Evolutionary conservation across 2,888 invertebrate species (phyloP).

Genomic region (Bibio marci): DNA sequence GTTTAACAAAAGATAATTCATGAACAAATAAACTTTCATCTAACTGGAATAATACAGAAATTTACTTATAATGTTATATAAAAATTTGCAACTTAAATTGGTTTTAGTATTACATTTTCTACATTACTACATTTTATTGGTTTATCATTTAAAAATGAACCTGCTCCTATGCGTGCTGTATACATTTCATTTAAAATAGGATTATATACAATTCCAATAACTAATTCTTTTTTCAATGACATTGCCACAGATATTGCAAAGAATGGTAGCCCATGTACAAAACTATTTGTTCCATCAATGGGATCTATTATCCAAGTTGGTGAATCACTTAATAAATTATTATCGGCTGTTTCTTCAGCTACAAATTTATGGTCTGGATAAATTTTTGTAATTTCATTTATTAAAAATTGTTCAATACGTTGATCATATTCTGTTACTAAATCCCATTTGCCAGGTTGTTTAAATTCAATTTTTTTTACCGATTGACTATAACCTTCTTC

Average conservation of each 20-base stretch:
- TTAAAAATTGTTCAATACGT: conserved; percentile 53
- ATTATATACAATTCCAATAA: conserved; percentile 57
- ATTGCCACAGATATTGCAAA: conserved; percentile 51
- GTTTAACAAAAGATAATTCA: too few species aligned
- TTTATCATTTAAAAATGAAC: conserved; percentile 56
- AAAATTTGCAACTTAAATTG: too few species aligned
- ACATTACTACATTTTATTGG: conserved; percentile 21
- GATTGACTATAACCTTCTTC: conserved; percentile 7
- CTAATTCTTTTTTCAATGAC: conserved; percentile 35
- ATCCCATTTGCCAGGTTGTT: conserved; percentile 45
- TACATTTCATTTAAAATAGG: conserved; percentile 53
- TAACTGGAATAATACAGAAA: too few species aligned
- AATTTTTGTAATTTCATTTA: conserved; percentile 33
- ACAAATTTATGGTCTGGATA: conserved; percentile 60
- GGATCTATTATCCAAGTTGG: conserved; percentile 81
- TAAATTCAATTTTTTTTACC: conserved; percentile 23
- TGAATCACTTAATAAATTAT: conserved; percentile 40
- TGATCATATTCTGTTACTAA: conserved; percentile 66
- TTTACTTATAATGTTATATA: too few species aligned
- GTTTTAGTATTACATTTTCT: too few species aligned
- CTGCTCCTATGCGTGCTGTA: conserved; percentile 49
- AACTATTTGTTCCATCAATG: conserved; percentile 76
- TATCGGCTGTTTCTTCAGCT: conserved; percentile 49
- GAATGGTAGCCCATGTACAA: conserved; percentile 49
- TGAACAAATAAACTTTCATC: too few species aligned